These are phyloP conservation scores for Lagopus muta DNA, from an alignment of 2,113 vertebrate genomes.

Conservation along the genomic window DNA sequence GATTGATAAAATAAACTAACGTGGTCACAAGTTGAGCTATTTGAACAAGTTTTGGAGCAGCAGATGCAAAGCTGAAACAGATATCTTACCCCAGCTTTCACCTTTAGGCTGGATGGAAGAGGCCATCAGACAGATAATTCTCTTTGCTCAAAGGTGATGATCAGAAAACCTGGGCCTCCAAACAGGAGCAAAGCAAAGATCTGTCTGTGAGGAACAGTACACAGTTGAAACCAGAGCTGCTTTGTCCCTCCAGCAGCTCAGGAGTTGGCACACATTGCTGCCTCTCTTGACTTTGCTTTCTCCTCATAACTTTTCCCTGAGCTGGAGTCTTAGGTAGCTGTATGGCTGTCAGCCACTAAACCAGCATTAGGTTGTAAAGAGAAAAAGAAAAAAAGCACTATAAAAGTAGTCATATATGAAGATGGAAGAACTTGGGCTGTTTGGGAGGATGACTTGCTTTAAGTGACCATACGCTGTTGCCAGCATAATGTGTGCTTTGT, in stretches of 20 bases:
- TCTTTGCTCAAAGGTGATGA: neutral
- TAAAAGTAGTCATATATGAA: neutral
- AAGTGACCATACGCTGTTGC: neutral
- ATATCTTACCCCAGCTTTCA: neutral
- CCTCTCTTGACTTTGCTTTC: neutral
- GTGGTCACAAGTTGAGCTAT: neutral
- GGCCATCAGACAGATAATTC: neutral
- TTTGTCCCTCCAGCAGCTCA: neutral
- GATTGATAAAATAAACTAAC: constrained; percentile 52
- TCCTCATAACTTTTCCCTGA: neutral
- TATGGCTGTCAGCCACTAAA: neutral
- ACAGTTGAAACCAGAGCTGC: neutral
- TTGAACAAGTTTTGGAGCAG: neutral
- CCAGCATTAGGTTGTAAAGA: neutral
- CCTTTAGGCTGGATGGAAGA: neutral
- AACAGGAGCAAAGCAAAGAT: neutral
- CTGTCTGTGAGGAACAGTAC: neutral
- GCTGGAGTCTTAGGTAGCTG: neutral
- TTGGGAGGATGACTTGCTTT: neutral
- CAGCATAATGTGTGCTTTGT: fast-evolving
- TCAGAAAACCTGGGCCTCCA: neutral
- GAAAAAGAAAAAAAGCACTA: neutral
- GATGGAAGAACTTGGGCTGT: neutral
- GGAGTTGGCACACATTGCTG: neutral
- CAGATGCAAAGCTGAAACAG: constrained; percentile 7